A percentile compares a stretch with the other conserved stretches of the same genome.
phyloP scores from a whole-genome alignment of 92 coral and sea anemone genomes.

The Epizoanthus rinbou region DNA sequence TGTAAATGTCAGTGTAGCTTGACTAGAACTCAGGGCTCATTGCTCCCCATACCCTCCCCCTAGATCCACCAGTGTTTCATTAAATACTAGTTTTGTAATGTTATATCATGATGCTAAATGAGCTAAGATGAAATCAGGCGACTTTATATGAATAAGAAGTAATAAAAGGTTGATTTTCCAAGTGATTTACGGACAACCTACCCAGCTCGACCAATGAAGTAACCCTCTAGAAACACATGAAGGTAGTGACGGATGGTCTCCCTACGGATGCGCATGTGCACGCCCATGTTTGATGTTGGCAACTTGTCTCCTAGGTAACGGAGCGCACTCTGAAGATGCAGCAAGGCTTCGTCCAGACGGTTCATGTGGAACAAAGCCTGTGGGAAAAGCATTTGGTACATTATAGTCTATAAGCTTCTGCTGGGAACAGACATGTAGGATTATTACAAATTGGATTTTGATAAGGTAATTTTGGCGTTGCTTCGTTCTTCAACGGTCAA shows the following conservation, averaged over 20 bases:
- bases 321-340: slow-evolving; percentile 75
- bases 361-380: slow-evolving; percentile 94
- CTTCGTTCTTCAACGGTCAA: no score
- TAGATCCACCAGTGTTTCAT: no score
- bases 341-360: slow-evolving; percentile 85
- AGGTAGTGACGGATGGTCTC: slow-evolving; percentile 83
- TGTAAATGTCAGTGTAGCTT: no score
- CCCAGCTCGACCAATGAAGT: slow-evolving; percentile 79
- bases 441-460: no score
- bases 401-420: not conserved
- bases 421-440: not conserved
- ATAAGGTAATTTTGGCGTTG: no score
- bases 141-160: no score
- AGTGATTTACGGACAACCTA: slow-evolving; percentile 21
- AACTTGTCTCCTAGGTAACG: slow-evolving; percentile 78
- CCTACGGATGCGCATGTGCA: slow-evolving; percentile 62
- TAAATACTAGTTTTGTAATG: no score
- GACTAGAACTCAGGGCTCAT: no score
- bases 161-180: no score
- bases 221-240: slow-evolving; percentile 71
- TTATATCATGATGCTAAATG: no score
- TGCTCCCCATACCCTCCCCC: no score
- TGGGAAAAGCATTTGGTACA: not conserved
- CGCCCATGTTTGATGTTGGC: slow-evolving; percentile 67
- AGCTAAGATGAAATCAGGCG: no score